phyloP scores from a whole-genome alignment of 2,113 vertebrate species.

The rabbit (Oryctolagus cuniculus) region DNA sequence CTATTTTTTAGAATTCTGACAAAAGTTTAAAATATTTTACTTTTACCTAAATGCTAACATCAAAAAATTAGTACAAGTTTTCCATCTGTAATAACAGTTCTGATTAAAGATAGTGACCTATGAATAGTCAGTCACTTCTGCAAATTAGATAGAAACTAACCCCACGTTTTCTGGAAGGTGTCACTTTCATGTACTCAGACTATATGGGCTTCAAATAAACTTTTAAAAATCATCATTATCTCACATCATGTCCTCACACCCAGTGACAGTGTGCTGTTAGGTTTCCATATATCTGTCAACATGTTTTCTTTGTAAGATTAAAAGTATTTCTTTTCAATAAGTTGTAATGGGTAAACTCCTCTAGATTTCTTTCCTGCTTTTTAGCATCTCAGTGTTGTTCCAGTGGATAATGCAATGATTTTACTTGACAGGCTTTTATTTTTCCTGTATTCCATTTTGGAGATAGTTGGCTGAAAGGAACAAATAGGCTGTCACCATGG shows the following conservation, averaged over 20 bases:
- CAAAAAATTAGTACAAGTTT: neutral
- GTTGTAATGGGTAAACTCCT: neutral
- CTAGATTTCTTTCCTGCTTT: neutral
- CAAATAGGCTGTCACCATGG: neutral
- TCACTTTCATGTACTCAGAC: neutral
- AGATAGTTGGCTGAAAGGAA: neutral
- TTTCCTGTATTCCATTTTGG: neutral
- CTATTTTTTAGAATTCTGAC: neutral
- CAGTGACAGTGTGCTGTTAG: conserved; percentile 18
- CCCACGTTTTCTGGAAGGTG: neutral
- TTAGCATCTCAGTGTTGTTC: neutral
- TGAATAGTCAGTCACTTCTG: neutral
- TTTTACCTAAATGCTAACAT: neutral
- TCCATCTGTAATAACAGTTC: neutral
- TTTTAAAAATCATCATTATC: conserved; percentile 10
- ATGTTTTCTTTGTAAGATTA: conserved; percentile 38
- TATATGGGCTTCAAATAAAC: conserved; percentile 5
- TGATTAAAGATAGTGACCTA: neutral
- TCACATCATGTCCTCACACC: neutral
- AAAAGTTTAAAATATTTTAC: neutral
- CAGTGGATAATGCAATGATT: neutral
- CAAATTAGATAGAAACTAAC: conserved; percentile 35
- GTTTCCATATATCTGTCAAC: conserved; percentile 28
- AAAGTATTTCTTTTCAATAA: conserved; percentile 42
- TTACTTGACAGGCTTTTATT: neutral